Conservation (phyloP, 2,888 invertebrate genomes). For the Agriopis marginaria region DNA sequence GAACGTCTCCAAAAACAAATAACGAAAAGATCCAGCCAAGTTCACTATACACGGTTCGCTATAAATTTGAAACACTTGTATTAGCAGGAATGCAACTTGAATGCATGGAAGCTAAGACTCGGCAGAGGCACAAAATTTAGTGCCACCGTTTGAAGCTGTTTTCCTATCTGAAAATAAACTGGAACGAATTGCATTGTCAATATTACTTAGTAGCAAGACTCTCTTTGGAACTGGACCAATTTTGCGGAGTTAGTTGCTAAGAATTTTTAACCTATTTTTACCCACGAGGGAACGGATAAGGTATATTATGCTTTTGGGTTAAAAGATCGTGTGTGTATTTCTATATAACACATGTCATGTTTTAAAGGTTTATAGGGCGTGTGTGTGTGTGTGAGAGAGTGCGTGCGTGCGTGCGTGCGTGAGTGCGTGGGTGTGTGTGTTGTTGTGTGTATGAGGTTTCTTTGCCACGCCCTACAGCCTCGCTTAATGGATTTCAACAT, state of each 20-base stretch:
- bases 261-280: constrained; percentile 6
- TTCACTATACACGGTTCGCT: constrained; percentile 7
- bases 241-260: constrained; percentile 19
- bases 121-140: constrained; percentile 23
- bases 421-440: too few relatives aligned
- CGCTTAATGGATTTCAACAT: too few relatives aligned
- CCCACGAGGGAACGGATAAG: not conserved
- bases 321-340: too few relatives aligned
- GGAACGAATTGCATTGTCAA: constrained; percentile 43
- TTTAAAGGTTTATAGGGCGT: too few relatives aligned
- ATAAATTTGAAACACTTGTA: constrained; percentile 29
- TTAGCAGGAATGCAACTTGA: constrained; percentile 15
- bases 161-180: constrained; percentile 40
- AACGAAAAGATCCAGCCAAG: constrained; percentile 14
- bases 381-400: too few relatives aligned
- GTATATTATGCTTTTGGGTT: too few relatives aligned
- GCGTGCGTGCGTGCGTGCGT: too few relatives aligned
- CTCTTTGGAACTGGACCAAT: constrained; percentile 39
- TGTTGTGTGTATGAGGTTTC: too few relatives aligned
- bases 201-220: constrained; percentile 39
- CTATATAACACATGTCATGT: too few relatives aligned
- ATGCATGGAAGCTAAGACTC: constrained; percentile 17
- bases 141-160: constrained; percentile 33
- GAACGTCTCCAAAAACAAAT: constrained; percentile 11
- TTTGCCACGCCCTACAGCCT: too few relatives aligned